Base-by-base conservation (phyloP, 2,888 invertebrate species). In the Augochlorella aurata region DNA sequence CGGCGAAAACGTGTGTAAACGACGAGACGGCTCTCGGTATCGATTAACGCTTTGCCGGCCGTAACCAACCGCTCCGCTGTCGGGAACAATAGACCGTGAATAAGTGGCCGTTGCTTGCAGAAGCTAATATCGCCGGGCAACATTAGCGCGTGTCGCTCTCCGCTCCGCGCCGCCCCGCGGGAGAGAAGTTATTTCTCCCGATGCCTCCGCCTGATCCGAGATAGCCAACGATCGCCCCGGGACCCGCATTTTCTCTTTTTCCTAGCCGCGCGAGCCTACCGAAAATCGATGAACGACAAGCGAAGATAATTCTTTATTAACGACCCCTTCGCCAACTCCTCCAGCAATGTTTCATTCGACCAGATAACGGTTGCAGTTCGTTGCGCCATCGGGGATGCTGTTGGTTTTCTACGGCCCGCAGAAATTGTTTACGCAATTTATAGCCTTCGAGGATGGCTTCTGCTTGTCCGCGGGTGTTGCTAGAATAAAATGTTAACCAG, bases 21-120 rank as follows among this genome's bases (percentile, higher is more conserved):
- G 54, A 76, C 68, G 16, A 63, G 45, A 70, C 70, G 45, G 54
- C 68, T 18, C 29, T 12, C n/a, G 24, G 65, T 74, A 77, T 82
- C 81, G 82, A 82, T 82, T 81, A 77, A 82, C 81, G 70, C 82
- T 81, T 82, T 74, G 49, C 58, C 49, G 29, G 69, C 24, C 76
- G 47, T 52, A 71, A 70, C 76, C 68, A 54, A 76, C 66, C 61
- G 44, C 75, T n/a, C 49, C 24, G 50, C 49, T 54, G 58, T n/a
- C 47, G 73, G 61, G 82, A 82, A 82, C 82, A 82, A 82, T 82
- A 82, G 81, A 71, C 77, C 82, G 77, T 67, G 82, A 81, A 81
- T 68, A 77, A 81, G 77, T 74, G 54, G 47, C 77, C 73, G 81
- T 82, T 82, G 67, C 75, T 74, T 67, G 77, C 77, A 77, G 77